Evolutionary conservation across 2,113 vertebrate species (phyloP).

Genomic region (Mesocricetus auratus): DNA sequence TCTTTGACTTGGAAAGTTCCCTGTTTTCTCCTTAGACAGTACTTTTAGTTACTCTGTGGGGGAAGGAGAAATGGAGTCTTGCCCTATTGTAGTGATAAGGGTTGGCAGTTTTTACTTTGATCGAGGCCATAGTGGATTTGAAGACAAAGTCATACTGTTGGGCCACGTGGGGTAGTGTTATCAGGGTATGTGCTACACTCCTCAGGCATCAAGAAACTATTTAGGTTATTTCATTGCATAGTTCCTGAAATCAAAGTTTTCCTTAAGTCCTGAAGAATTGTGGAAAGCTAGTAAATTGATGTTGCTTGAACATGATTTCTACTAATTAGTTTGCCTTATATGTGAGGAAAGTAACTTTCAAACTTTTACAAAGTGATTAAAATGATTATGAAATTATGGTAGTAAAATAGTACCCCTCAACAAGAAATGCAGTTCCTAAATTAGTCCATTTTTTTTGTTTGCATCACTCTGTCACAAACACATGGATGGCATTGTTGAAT

Average conservation of each 20-base stretch:
- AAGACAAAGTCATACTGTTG: neutral
- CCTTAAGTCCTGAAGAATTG: neutral
- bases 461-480: neutral
- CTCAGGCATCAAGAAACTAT: neutral
- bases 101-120: neutral
- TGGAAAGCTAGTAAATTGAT: neutral
- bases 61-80: neutral
- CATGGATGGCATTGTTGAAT: neutral
- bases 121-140: neutral
- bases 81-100: neutral
- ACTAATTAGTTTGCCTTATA: neutral
- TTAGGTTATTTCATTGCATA: neutral
- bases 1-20: constrained; percentile 9
- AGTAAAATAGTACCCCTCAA: neutral
- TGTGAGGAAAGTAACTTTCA: constrained; percentile 5
- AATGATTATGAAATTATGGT: constrained; percentile 17
- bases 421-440: neutral
- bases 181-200: neutral
- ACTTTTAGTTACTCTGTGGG: neutral
- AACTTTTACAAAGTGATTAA: neutral
- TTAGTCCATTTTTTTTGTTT: neutral
- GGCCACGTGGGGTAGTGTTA: neutral
- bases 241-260: neutral
- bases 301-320: constrained; percentile 29
- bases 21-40: neutral